These are phyloP conservation scores for Nasonia oneida DNA, from an alignment of 2,888 invertebrate genomes.

Conservation along the genomic window DNA sequence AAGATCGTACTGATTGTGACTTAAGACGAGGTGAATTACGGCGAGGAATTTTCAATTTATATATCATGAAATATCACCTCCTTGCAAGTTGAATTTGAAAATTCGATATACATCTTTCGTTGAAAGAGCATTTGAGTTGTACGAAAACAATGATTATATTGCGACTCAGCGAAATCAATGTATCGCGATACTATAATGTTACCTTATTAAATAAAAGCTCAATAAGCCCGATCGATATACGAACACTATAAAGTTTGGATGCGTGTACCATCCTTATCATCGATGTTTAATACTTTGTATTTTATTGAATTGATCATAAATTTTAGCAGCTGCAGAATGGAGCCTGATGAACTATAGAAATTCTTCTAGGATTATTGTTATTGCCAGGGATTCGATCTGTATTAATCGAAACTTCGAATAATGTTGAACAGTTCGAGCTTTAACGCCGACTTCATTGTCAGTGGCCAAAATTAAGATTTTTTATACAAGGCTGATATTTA, in stretches of 20 bases:
- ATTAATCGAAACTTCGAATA: slow-evolving; percentile 3
- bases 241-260: neutral
- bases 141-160: no score
- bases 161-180: no score
- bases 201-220: no score
- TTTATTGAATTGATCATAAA: slow-evolving; percentile 7
- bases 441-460: neutral
- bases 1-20: neutral
- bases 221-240: neutral
- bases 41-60: no score
- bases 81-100: neutral
- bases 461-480: neutral
- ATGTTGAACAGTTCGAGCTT: neutral
- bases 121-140: neutral
- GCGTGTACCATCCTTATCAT: neutral
- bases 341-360: neutral
- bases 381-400: neutral
- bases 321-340: neutral
- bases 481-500: neutral
- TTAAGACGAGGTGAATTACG: neutral
- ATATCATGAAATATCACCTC: neutral
- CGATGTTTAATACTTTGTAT: slow-evolving; percentile 8
- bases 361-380: neutral
- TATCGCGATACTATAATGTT: no score
- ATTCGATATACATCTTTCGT: neutral